phyloP scores from a whole-genome alignment of 2,113 vertebrate genomes.

The Paradisaea rubra region DNA sequence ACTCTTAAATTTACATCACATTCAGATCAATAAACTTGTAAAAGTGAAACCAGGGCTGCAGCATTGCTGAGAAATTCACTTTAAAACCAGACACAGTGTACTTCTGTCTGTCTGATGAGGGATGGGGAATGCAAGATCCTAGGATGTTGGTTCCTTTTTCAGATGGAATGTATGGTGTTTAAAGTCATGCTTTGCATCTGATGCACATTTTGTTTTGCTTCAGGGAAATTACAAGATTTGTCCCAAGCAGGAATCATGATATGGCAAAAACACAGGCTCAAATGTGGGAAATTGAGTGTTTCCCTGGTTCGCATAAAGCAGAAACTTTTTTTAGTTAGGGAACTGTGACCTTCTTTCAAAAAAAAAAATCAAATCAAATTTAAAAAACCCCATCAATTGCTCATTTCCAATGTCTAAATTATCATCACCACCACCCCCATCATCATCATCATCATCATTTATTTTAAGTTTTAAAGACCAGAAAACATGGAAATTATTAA shows the following conservation, averaged over 20 bases:
- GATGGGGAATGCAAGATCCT: not conserved
- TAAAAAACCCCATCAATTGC: not conserved
- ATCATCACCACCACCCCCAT: too few relatives aligned
- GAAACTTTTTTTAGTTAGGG: not conserved
- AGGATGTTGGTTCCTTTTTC: not conserved
- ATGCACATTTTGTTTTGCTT: not conserved
- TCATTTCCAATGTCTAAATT: not conserved
- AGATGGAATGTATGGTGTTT: accelerated
- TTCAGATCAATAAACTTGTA: not conserved
- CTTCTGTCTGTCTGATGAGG: not conserved
- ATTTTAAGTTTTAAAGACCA: not conserved
- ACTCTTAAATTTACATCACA: not conserved
- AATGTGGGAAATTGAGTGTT: not conserved
- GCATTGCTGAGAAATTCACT: not conserved
- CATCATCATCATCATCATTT: not conserved
- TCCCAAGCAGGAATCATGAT: not conserved
- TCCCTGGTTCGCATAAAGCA: not conserved
- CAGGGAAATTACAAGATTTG: not conserved
- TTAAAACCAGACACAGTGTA: not conserved
- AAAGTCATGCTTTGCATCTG: not conserved
- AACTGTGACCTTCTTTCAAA: not conserved
- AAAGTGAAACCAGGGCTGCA: not conserved
- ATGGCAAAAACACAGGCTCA: not conserved
- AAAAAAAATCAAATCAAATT: not conserved
- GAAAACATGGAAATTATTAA: not conserved